Evolutionary conservation across 2,797 vertebrate species (phyloP), one percentile per base, ranked within the genome.

Genomic region (Cercopithecus diana): DNA sequence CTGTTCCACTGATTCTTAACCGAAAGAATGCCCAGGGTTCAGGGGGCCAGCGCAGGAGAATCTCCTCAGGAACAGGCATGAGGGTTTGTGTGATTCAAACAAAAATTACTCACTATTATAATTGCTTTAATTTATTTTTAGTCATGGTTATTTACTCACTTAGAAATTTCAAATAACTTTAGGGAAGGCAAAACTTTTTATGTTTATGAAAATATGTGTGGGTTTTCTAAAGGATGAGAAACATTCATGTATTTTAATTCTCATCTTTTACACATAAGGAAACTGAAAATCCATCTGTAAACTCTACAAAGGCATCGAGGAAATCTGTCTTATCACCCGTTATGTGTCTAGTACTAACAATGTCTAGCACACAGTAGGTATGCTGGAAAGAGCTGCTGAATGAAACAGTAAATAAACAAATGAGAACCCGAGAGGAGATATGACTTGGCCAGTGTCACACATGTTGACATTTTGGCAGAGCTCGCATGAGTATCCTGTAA

Each of bases 111-210:
- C 96, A 86, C 22, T 67, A 36, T 83, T 87, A 9, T 72, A 83
- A 84, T 52, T 93, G 89, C 17, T 89, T 83, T 92, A 4, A 55
- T 96, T 93, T 94, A 82, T 89, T 95, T 97, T 96, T 94, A 94
- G 93, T 39, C 88, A 73, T 24, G 30, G n/a, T 61, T 88, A 89
- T 45, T 81, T 24, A 67, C n/a, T 88, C 52, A 70, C 70, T 95
- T 82, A 28, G 39, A 95, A 93, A 97, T 88, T 95, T 85, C 75
- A 91, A 85, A 96, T n/a, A 45, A 70, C 58, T 50, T 73, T 52
- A 88, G 50, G 30, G 73, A 73, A 77, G 36, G 39, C 9, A 8
- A 52, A 52, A 45, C 19, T 13, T 80, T 73, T 91, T 45, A 22
- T 43, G 15, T 57, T 85, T 93, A 45, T 75, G 72, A 91, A 90